Evolutionary conservation across 2,113 vertebrate species (phyloP).

Genomic region (Hippocampus mohnikei): DNA sequence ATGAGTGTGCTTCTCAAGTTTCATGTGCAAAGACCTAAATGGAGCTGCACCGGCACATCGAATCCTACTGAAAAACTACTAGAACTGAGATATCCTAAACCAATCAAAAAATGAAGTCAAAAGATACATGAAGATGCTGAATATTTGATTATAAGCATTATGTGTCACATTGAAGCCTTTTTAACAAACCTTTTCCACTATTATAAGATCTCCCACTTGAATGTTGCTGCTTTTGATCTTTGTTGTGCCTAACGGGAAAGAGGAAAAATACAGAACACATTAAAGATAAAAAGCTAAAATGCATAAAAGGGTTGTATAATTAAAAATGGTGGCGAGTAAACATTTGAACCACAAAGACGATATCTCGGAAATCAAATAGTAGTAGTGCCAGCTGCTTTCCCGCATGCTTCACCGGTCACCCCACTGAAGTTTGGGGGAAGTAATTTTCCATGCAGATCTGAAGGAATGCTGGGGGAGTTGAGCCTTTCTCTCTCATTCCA

Average conservation of each 20-base stretch:
- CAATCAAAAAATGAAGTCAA: not conserved
- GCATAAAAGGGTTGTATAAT: not conserved
- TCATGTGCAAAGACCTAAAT: slow-evolving; percentile 42
- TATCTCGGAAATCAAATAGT: not conserved
- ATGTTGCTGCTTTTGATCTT: slow-evolving; percentile 95
- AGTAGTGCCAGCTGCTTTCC: slow-evolving; percentile 15
- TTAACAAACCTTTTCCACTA: slow-evolving; percentile 92
- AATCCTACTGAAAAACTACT: slow-evolving; percentile 16
- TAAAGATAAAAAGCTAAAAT: not conserved
- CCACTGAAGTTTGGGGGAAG: slow-evolving; percentile 40
- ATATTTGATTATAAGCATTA: not conserved
- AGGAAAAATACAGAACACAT: slow-evolving; percentile 21
- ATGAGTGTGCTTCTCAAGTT: slow-evolving; percentile 44
- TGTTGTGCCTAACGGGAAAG: slow-evolving; percentile 79
- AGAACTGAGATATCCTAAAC: slow-evolving; percentile 8
- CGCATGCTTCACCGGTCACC: slow-evolving; percentile 26
- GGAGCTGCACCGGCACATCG: slow-evolving; percentile 19
- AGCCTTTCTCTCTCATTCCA: slow-evolving; percentile 67
- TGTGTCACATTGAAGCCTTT: not conserved
- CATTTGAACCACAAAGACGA: slow-evolving; percentile 1
- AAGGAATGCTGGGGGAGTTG: slow-evolving; percentile 62
- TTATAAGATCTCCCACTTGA: slow-evolving; percentile 95
- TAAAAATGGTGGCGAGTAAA: not conserved
- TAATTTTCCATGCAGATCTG: slow-evolving; percentile 55
- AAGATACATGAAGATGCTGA: not conserved